Conservation (phyloP, 2,888 invertebrate species). For the Tetragonula carbonaria region DNA sequence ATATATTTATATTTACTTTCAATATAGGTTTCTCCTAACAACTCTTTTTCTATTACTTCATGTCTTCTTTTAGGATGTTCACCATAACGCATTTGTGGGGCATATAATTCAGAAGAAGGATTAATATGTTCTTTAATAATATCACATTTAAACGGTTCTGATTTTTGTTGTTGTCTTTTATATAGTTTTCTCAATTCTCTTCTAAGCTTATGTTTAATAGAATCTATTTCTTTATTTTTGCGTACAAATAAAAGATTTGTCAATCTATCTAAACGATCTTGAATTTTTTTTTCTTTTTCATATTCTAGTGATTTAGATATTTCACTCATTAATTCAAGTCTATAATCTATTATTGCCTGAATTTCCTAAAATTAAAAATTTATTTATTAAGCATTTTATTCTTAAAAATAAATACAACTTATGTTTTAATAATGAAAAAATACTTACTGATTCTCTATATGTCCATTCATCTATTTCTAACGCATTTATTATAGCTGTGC, state of each 20-base stretch:
- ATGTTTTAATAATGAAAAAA: conserved; percentile 18
- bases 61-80: conserved; percentile 87
- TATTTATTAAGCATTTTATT: background rate
- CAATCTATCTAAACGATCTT: conserved; percentile 83
- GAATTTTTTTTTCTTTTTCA: conserved; percentile 83
- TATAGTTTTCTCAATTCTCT: conserved; percentile 85
- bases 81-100: conserved; percentile 88
- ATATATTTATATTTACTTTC: conserved; percentile 59
- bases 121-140: conserved; percentile 79
- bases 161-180: conserved; percentile 78
- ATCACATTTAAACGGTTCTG: conserved; percentile 46
- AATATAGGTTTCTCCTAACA: conserved; percentile 55
- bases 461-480: conserved; percentile 94
- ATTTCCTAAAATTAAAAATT: conserved; percentile 86
- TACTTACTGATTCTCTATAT: conserved; percentile 89
- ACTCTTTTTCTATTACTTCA: conserved; percentile 76
- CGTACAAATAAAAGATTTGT: conserved; percentile 85
- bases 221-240: conserved; percentile 86
- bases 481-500: conserved; percentile 89
- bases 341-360: conserved; percentile 88
- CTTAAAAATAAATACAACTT: background rate
- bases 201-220: conserved; percentile 84
- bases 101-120: conserved; percentile 87
- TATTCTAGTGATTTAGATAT: conserved; percentile 86
- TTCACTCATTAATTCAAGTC: conserved; percentile 89